phyloP scores from a whole-genome alignment of 2,797 vertebrate species.

The Sebastes steindachneri region DNA sequence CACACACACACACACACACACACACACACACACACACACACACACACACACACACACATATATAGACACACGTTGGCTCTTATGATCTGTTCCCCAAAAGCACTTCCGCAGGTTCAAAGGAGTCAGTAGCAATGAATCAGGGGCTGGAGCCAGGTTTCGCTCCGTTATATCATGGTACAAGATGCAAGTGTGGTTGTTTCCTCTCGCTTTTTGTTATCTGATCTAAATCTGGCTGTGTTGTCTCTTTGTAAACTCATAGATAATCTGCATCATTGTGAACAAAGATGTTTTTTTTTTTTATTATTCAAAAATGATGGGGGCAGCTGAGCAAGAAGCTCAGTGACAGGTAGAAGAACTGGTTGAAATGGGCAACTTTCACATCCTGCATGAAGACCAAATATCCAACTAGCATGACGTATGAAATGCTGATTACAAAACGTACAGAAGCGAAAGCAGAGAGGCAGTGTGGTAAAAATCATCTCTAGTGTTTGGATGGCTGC shows the following conservation, averaged over 20 bases:
- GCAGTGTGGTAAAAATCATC: not conserved
- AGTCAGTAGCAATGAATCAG: conserved; percentile 50
- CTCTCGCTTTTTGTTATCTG: not conserved
- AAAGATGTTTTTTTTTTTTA: not conserved
- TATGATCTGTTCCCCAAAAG: conserved; percentile 68
- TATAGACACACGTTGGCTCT: conserved; percentile 50
- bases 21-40: conserved; percentile 34
- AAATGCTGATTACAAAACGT: not conserved
- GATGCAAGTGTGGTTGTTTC: conserved; percentile 9
- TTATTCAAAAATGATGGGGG: not conserved
- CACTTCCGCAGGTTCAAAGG: conserved; percentile 72
- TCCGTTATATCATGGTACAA: conserved; percentile 36
- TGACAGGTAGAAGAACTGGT: not conserved
- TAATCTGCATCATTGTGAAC: not conserved
- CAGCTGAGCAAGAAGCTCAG: not conserved
- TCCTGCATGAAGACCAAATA: not conserved
- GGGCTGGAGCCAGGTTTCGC: conserved; percentile 31
- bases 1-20: conserved; percentile 30
- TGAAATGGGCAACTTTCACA: not conserved
- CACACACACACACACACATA: conserved; percentile 36
- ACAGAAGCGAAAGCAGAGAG: not conserved
- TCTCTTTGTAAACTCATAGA: not conserved
- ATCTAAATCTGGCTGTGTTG: conserved; percentile 17
- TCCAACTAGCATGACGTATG: not conserved
- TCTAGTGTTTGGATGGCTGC: not conserved